Evolutionary conservation across 2,888 invertebrate genomes (phyloP).

Genomic region (Drosophila setosimentum): DNA sequence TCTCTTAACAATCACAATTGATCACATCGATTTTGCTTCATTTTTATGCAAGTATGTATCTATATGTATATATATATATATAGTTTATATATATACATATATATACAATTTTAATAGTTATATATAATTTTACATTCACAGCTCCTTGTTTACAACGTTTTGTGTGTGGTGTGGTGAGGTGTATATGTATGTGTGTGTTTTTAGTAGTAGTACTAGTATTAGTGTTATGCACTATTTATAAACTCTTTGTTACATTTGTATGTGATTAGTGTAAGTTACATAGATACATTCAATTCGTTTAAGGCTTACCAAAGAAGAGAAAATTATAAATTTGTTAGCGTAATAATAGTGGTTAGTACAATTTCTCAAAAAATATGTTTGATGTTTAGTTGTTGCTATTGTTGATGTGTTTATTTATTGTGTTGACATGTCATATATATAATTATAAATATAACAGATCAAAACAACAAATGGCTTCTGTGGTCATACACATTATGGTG

Average conservation of each 20-base stretch:
- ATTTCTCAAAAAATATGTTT: conserved; percentile 75
- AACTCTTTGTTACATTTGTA: conserved; percentile 46
- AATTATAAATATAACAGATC: conserved; percentile 6
- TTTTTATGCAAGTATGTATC: conserved; percentile 55
- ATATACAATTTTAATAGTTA: conserved; percentile 55
- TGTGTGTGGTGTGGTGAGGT: conserved; percentile 51
- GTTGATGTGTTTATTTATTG: conserved; percentile 7
- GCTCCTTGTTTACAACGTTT: conserved; percentile 85
- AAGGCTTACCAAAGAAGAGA: conserved; percentile 45
- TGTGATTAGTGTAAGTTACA: conserved; percentile 26
- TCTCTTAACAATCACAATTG: conserved; percentile 84
- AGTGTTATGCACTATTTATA: conserved; percentile 31
- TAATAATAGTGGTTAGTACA: conserved; percentile 63
- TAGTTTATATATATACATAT: conserved; percentile 59
- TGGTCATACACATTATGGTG: conserved; percentile 15
- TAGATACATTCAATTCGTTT: conserved; percentile 43
- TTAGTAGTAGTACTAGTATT: conserved; percentile 30
- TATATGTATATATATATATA: conserved; percentile 58
- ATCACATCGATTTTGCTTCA: conserved; percentile 84
- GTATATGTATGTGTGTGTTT: conserved; percentile 31
- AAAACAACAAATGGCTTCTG: conserved; percentile 17
- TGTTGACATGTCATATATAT: conserved; percentile 1
- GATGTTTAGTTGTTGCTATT: conserved; percentile 20
- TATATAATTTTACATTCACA: conserved; percentile 84
- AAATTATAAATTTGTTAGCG: conserved; percentile 51